phyloP scores from a whole-genome alignment of 2,797 vertebrate genomes.

The Coregonus sp. region DNA sequence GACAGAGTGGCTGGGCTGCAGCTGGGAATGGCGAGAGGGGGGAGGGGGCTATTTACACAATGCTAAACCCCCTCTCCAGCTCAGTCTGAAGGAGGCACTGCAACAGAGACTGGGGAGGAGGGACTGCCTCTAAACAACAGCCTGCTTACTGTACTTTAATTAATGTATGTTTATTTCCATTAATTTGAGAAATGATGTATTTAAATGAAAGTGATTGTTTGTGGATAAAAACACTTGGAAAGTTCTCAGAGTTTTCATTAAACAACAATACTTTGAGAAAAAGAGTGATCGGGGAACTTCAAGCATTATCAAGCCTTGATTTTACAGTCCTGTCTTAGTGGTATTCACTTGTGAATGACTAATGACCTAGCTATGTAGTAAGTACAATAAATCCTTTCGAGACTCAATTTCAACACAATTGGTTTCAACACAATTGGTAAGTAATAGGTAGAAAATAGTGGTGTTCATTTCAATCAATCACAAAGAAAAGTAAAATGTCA shows the following conservation, averaged over 20 bases:
- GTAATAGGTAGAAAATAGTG: background rate
- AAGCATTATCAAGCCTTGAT: background rate
- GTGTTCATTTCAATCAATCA: background rate
- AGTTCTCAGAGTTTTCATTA: background rate
- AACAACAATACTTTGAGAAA: background rate
- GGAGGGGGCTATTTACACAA: slow-evolving; percentile 45
- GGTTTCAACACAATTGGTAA: background rate
- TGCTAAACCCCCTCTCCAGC: slow-evolving; percentile 32
- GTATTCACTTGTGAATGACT: background rate
- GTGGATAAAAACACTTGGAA: background rate
- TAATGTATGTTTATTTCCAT: slow-evolving; percentile 9
- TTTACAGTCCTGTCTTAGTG: background rate
- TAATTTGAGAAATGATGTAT: background rate
- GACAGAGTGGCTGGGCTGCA: slow-evolving; percentile 35
- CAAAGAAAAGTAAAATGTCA: background rate
- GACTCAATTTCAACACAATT: background rate
- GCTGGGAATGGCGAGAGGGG: slow-evolving; percentile 14
- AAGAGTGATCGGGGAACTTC: background rate
- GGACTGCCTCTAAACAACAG: slow-evolving; percentile 34
- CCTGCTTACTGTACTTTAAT: slow-evolving; percentile 35
- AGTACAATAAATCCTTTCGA: background rate
- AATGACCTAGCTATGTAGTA: background rate
- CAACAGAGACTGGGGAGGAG: slow-evolving; percentile 19
- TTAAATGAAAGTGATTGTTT: background rate
- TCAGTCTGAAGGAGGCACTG: slow-evolving; percentile 47